Percentiles rank a stretch among this genome's conserved stretches.
Conservation (phyloP, 2,113 vertebrate genomes). For the Hemicordylus capensis region DNA sequence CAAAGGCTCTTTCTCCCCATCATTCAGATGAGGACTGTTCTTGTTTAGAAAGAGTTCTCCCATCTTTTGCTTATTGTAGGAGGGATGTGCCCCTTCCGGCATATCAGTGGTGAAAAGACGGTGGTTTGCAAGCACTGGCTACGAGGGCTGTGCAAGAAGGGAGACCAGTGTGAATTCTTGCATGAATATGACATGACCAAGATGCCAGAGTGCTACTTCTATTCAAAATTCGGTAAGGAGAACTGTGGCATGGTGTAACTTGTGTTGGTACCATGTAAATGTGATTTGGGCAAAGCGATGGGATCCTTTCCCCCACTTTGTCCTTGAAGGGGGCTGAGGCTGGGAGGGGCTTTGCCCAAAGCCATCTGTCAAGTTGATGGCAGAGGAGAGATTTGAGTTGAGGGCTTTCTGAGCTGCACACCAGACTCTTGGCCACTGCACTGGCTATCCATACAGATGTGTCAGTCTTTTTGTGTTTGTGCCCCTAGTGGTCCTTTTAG, state of each 20-base stretch:
- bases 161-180: slow-evolving; percentile 98
- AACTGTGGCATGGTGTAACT: not conserved
- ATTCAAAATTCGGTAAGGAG: slow-evolving; percentile 95
- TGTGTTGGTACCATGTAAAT: not conserved
- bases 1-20: not conserved
- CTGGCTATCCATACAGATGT: not conserved
- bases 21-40: not conserved
- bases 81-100: slow-evolving; percentile 97
- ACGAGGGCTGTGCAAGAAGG: slow-evolving; percentile 96
- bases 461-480: not conserved
- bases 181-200: slow-evolving; percentile 99
- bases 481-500: not conserved
- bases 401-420: not conserved
- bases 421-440: not conserved
- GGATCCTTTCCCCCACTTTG: too few relatives aligned
- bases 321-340: too few relatives aligned
- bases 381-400: not conserved
- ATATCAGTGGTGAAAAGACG: slow-evolving; percentile 98
- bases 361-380: not conserved
- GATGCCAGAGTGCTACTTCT: slow-evolving; percentile 99
- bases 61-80: slow-evolving; percentile 70
- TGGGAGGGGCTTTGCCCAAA: not conserved
- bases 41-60: not conserved
- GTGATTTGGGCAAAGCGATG: too few relatives aligned
- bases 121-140: slow-evolving; percentile 99